Percentiles rank a stretch among this genome's conserved stretches.
phyloP scores from a whole-genome alignment of 2,797 vertebrate genomes.

The Artibeus lituratus region DNA sequence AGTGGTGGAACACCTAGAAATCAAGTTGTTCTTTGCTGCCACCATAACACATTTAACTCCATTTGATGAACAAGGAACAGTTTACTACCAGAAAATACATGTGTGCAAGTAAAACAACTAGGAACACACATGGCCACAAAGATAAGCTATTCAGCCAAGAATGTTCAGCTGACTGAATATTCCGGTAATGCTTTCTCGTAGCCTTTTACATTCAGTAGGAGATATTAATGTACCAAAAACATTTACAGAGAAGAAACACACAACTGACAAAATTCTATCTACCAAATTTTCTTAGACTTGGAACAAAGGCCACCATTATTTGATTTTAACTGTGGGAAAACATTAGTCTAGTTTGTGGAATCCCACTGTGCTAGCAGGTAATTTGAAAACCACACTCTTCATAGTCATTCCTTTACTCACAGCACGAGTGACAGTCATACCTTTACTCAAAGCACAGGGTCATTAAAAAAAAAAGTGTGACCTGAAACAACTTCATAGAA shows the following conservation, averaged over 20 bases:
- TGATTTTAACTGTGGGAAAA: slow-evolving; percentile 21
- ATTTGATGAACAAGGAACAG: background rate
- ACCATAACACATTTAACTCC: slow-evolving; percentile 3
- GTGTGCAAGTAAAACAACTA: background rate
- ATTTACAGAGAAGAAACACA: slow-evolving; percentile 28
- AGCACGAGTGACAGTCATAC: background rate
- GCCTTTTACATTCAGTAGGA: slow-evolving; percentile 26
- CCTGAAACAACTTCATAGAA: slow-evolving; percentile 25
- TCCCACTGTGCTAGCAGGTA: background rate
- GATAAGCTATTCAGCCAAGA: background rate
- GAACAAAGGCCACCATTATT: slow-evolving; percentile 11
- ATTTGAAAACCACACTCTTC: background rate
- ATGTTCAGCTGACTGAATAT: background rate
- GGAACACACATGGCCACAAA: background rate
- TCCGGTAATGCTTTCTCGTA: background rate
- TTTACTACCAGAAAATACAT: slow-evolving; percentile 31
- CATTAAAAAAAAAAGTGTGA: background rate
- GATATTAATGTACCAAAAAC: background rate
- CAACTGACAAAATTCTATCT: slow-evolving; percentile 3
- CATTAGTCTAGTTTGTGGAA: background rate
- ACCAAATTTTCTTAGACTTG: background rate
- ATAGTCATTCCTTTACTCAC: slow-evolving; percentile 14
- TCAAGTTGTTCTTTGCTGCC: background rate
- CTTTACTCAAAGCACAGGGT: background rate
- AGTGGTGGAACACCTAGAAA: background rate